Conservation (phyloP, 2,113 vertebrate genomes). For the Strix aluco region DNA sequence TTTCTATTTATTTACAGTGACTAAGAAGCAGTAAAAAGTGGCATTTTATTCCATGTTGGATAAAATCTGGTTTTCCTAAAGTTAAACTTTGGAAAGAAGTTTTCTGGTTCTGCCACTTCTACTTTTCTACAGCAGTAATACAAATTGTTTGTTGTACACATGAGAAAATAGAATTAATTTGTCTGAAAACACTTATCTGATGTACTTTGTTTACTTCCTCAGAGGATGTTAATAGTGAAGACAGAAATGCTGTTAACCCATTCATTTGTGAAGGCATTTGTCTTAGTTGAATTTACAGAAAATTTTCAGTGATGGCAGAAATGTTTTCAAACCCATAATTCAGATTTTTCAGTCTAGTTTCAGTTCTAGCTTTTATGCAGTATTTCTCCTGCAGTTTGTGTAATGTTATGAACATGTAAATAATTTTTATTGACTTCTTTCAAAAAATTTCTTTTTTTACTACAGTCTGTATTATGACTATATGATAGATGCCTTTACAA, state of each 20-base stretch:
- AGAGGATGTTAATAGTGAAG: background rate
- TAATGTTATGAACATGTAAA: background rate
- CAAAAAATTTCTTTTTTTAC: background rate
- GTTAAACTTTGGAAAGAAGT: background rate
- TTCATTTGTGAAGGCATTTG: background rate
- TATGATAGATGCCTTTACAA: background rate
- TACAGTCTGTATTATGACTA: background rate
- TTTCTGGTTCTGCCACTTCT: background rate
- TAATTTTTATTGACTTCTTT: background rate
- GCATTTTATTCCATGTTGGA: background rate
- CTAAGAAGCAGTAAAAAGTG: background rate
- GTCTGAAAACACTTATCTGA: constrained; percentile 38
- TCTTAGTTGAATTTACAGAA: background rate
- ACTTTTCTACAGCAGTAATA: background rate
- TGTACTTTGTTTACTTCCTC: constrained; percentile 31
- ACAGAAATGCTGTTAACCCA: constrained; percentile 17
- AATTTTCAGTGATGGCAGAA: background rate
- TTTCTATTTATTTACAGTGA: constrained; percentile 14
- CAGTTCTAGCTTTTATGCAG: background rate
- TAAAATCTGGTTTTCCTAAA: background rate
- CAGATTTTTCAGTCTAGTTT: background rate
- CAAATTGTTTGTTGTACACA: constrained; percentile 11
- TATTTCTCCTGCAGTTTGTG: background rate
- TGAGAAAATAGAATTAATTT: background rate
- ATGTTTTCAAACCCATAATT: background rate